Base-by-base conservation (phyloP, 2,797 vertebrate species). In the Mareca penelope region DNA sequence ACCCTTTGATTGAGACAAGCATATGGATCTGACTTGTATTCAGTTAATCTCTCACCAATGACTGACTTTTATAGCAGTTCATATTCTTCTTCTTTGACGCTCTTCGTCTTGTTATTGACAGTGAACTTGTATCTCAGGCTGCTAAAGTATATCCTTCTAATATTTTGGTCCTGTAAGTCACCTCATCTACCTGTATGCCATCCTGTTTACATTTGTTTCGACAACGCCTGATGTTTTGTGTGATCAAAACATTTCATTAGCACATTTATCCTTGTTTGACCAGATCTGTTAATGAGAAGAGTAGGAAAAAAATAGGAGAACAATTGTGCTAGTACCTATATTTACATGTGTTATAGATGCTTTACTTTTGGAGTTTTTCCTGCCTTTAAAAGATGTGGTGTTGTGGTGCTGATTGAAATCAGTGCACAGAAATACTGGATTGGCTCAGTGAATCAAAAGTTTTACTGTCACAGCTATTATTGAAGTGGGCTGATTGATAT, bases 401-500 rank as follows among this genome's bases (percentile, higher is more conserved):
- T 28, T 75, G 37, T 63, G 76, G 29, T 57, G 22, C 40, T 61
- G 56, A 35, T 23, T 91, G 64, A 75, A 93, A 82, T 53, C 24
- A 31, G 77, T 3, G 3, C 21, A 70, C 21, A 37, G 40, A 86
- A 94, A 35, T 68, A n/a, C 28, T 68, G 29, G 56, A 46, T 79
- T 93, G 33, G 6, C 60, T 86, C 39, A 73, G 42, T 26, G 60
- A 22, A 44, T 35, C 3, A 1, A 10, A 91, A 90, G 53, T 77
- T 88, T 78, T 93, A 26, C 48, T 85, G 60, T 84, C 83, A 91
- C 48, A 73, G 84, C 18, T 81, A 50, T 90, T 93, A 52, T 26
- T 0, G 1, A 82, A 81, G 57, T 73, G 63, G 57, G n/a, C 46
- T 96, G 85, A 81, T 76, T 77, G 68, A 71, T 95, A 71, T 5